These are phyloP conservation scores for Siphamia tubifer DNA, from an alignment of 2,113 vertebrate genomes.

Conservation along the genomic window DNA sequence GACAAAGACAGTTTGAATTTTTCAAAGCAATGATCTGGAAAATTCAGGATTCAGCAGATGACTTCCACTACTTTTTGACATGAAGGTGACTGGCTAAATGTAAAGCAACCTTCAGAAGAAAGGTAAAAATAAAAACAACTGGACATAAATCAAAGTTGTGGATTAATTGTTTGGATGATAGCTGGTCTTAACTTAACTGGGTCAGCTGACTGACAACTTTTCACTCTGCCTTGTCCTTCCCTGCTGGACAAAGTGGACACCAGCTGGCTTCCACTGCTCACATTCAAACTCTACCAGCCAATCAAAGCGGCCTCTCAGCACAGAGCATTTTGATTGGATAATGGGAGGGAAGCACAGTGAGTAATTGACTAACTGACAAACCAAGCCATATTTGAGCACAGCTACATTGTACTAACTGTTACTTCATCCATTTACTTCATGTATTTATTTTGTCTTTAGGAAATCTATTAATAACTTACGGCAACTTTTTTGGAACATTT, in stretches of 20 bases:
- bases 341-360: too few species aligned
- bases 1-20: neutral
- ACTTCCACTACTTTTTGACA: neutral
- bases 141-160: neutral
- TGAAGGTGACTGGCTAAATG: neutral
- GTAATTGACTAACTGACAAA: too few species aligned
- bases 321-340: constrained; percentile 1
- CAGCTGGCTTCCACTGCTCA: constrained; percentile 42
- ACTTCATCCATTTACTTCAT: too few species aligned
- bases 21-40: neutral
- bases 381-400: too few species aligned
- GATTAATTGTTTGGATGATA: neutral
- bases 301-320: constrained; percentile 17
- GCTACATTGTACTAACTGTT: too few species aligned
- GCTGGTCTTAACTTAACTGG: neutral
- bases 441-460: too few species aligned
- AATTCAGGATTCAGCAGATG: neutral
- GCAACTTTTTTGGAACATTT: too few species aligned
- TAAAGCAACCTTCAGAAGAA: too few species aligned
- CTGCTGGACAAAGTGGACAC: constrained; percentile 31
- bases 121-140: neutral
- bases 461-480: too few species aligned
- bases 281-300: constrained; percentile 49
- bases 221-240: constrained; percentile 1
- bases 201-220: constrained; percentile 32